These are phyloP conservation scores for Halictus ligatus DNA, from an alignment of 2,888 invertebrate species.

Conservation along the genomic window DNA sequence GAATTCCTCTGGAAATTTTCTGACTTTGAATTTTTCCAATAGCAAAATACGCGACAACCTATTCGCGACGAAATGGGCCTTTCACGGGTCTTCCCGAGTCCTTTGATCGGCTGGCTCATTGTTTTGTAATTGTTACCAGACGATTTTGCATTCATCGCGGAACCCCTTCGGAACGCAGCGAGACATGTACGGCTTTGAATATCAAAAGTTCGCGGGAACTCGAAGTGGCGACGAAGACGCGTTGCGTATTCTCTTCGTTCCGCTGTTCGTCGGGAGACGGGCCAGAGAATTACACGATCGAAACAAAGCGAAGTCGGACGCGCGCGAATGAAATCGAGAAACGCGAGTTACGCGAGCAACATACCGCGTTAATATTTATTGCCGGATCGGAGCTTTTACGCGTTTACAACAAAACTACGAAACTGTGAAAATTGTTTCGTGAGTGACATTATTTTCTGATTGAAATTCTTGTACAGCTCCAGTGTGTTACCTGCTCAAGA, in stretches of 20 bases:
- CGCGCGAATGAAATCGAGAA: background rate
- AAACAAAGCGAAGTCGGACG: background rate
- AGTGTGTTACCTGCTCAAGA: too few relatives aligned
- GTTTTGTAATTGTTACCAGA: background rate
- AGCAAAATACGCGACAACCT: too few relatives aligned
- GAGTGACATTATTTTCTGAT: too few relatives aligned
- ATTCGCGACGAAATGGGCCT: too few relatives aligned
- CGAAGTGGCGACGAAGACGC: background rate
- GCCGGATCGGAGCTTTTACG: too few relatives aligned
- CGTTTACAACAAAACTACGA: too few relatives aligned
- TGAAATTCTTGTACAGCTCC: too few relatives aligned
- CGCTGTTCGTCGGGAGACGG: background rate
- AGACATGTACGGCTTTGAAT: background rate
- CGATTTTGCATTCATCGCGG: background rate
- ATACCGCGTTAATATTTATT: background rate
- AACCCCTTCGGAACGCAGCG: background rate
- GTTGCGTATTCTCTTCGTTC: background rate
- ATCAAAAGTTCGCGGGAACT: background rate
- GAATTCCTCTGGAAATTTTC: too few relatives aligned
- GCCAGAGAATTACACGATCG: background rate
- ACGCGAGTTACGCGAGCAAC: background rate
- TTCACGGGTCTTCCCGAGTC: too few relatives aligned
- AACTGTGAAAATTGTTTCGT: too few relatives aligned
- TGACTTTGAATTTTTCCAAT: too few relatives aligned
- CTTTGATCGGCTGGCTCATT: too few relatives aligned